Conservation (phyloP, 2,113 vertebrate genomes). For the Alligator sinensis region DNA sequence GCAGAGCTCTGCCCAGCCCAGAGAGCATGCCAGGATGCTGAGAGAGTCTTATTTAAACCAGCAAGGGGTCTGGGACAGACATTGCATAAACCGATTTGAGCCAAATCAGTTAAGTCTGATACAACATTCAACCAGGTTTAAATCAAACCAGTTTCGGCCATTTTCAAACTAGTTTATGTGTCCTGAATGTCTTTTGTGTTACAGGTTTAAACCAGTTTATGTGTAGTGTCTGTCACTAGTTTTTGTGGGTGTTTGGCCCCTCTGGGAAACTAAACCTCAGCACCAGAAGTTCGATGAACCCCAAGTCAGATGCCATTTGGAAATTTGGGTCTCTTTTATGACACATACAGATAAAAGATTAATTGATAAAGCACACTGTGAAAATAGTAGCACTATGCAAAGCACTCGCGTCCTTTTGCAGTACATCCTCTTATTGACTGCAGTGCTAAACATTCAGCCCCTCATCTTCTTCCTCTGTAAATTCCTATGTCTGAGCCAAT, state of each 20-base stretch:
- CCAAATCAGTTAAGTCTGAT: too few relatives aligned
- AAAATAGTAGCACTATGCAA: not conserved
- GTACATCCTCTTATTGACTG: not conserved
- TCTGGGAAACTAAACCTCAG: not conserved
- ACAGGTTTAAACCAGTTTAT: too few relatives aligned
- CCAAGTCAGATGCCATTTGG: not conserved
- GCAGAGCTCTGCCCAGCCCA: too few relatives aligned
- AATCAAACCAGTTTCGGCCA: too few relatives aligned
- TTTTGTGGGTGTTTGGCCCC: not conserved
- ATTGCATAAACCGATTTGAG: too few relatives aligned
- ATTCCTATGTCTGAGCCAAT: not conserved
- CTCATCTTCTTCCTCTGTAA: not conserved
- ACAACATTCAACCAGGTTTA: too few relatives aligned
- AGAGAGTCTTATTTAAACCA: too few relatives aligned
- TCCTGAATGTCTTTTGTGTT: too few relatives aligned
- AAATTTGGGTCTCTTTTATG: not conserved
- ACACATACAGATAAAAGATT: not conserved
- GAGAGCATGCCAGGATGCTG: too few relatives aligned
- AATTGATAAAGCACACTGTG: not conserved
- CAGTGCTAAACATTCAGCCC: not conserved
- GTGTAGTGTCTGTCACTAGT: not conserved
- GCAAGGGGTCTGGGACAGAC: too few relatives aligned
- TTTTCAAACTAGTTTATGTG: too few relatives aligned
- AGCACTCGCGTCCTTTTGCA: constrained; percentile 27
- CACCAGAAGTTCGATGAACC: not conserved